Base-by-base conservation (phyloP, 2,797 vertebrate genomes). In the Myotis myotis region DNA sequence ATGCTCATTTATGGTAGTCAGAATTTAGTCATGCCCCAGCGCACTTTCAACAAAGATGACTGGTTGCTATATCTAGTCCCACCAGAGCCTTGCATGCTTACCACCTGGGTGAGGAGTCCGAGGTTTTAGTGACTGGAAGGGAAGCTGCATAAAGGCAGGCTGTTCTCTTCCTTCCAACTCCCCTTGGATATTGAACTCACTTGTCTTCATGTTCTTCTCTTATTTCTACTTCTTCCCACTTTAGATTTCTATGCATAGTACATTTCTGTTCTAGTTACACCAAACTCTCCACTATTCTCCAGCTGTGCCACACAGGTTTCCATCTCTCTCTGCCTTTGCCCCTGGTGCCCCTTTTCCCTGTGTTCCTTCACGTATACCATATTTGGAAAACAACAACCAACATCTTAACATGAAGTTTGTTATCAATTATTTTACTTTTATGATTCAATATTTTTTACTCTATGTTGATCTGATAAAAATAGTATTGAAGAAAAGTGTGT, bases 341-440 rank as follows among this genome's bases (percentile, higher is more conserved):
- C 5, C 10, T n/a, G 19, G 8, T 23, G 13, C 49, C 66, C 38
- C 8, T 20, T 66, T 78, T 87, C 8, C 44, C 5, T 51, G 25
- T 83, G 17, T 80, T 83, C 20, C 5, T 81, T 75, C 57, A 36
- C 11, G 72, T 41, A 71, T 20, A 10, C 60, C 20, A 47, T 33
- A 16, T 16, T 12, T 75, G 15, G 41, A 41, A 91, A 93, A 33
- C 23, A 93, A 23, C 20, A 22, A 44, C 12, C n/a, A 38, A 15
- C 16, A 41, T 87, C 3, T 91, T 76, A 68, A 41, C 33, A 76
- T 68, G 9, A 7, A 75, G 17, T 71, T 90, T 71, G 25, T 78
- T 44, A 78, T 38, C 20, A 87, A 53, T 33, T 78, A 38, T 91
- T 71, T 92, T 85, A 57, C 49, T 96, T 93, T 80, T 41, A 60